Base-by-base conservation (phyloP, 2,888 invertebrate genomes). In the Sisyra terminalis region DNA sequence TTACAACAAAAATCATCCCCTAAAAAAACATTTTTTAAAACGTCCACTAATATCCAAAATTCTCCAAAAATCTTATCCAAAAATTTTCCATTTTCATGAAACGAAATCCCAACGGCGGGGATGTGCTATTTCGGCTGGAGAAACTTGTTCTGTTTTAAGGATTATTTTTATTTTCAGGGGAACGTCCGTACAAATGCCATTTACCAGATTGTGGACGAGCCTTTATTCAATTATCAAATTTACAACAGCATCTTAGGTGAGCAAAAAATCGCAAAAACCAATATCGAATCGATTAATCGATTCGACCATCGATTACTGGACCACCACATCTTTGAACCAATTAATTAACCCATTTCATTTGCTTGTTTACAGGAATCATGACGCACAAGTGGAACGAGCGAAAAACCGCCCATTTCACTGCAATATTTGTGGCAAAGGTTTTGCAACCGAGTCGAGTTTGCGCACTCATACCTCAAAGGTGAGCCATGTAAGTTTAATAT, bases 401-500 rank as follows among this genome's bases (percentile, higher is more conserved):
- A 92, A 92, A 65, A 92, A 90, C 67, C 73, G 92, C 48, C 92
- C 92, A 42, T 93, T 90, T 66, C 90, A 93, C 59, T 94, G 94
- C 66, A 88, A 85, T 61, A 90, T 93, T 54, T 94, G 94, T 65
- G 92, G 93, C 44, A 90, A 94, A 59, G 90, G 93, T 36, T 94
- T 94, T 61, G 93, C 93, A 46, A 93, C 93, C 37, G 93, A 94
- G 60, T 89, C 89, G 63, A 92, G 90, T 61, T 72, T 94, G 52
- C 73, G 93, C 64, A 92, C 93, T 47, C 94, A 94, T 62, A 90
- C 92, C 55, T 86, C 90, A 63, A 94, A 94, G 90, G 94, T 94
- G 75, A 77, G 82, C 78, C 70, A 71, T 71, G 70, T 70, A 70
- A 68, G 71, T 70, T 24, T 58, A 41, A 31, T 44, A 42, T 42